Evolutionary conservation across 2,113 vertebrate genomes (phyloP).

Genomic region (Stercorarius parasiticus): DNA sequence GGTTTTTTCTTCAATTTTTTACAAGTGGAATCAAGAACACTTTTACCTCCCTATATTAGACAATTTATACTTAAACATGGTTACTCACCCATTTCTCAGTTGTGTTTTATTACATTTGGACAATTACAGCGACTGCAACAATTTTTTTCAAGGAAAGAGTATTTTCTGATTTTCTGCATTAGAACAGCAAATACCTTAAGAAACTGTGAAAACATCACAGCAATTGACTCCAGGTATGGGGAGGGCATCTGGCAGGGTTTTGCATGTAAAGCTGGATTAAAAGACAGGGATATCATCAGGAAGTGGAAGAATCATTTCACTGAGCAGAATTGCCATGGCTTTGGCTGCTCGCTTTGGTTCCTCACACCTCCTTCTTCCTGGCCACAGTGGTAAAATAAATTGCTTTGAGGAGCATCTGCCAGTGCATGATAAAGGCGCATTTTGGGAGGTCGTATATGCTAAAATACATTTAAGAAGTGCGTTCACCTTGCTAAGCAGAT

Average conservation of each 20-base stretch:
- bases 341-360: background rate
- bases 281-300: background rate
- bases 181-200: background rate
- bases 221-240: rapidly evolving
- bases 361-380: background rate
- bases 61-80: background rate
- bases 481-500: background rate
- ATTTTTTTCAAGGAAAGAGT: background rate
- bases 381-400: background rate
- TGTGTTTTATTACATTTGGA: background rate
- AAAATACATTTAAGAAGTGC: background rate
- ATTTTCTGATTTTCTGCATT: background rate
- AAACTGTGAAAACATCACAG: rapidly evolving
- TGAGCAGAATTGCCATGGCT: background rate
- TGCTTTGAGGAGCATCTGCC: background rate
- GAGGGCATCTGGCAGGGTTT: rapidly evolving
- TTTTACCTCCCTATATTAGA: background rate
- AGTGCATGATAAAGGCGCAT: background rate
- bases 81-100: background rate
- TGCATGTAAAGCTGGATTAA: background rate
- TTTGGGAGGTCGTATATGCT: background rate
- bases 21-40: background rate
- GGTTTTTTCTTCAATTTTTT: background rate
- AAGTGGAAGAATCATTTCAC: background rate
- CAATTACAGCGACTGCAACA: background rate